Evolutionary conservation across 2,888 invertebrate species (phyloP).

Genomic region (Oconnorella tubifera): DNA sequence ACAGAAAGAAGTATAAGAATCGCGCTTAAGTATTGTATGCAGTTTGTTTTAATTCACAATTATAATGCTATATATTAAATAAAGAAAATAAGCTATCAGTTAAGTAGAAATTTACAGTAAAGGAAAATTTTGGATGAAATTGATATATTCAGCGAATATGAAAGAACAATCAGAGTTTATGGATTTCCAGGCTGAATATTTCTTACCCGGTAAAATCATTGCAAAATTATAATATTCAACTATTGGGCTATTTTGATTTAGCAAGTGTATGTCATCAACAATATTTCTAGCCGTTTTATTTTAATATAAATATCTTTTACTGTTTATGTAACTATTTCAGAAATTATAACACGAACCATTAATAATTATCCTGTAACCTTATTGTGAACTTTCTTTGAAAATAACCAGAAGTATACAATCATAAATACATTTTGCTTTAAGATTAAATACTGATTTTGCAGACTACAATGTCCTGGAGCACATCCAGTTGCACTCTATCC

Average conservation of each 20-base stretch:
- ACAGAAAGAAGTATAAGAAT: too few relatives aligned
- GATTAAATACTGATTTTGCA: neutral
- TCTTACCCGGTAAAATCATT: neutral
- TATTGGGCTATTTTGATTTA: neutral
- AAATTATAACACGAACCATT: too few relatives aligned
- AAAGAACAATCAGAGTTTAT: neutral
- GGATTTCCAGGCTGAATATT: constrained; percentile 6
- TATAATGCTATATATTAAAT: too few relatives aligned
- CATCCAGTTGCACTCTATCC: neutral
- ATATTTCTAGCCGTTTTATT: neutral
- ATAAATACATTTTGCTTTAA: neutral
- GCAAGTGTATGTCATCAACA: neutral
- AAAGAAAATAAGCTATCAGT: too few relatives aligned
- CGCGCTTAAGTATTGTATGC: too few relatives aligned
- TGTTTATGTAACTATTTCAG: too few relatives aligned
- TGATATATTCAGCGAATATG: too few relatives aligned
- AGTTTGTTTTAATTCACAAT: too few relatives aligned
- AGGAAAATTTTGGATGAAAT: too few relatives aligned
- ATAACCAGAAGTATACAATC: neutral
- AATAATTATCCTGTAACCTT: too few relatives aligned
- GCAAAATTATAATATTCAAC: neutral
- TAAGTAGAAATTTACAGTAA: too few relatives aligned
- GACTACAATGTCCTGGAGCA: neutral
- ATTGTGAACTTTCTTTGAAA: neutral
- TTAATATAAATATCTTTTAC: too few relatives aligned